Evolutionary conservation across 2,113 vertebrate species (phyloP).

Genomic region (Actenoides lindsayi): DNA sequence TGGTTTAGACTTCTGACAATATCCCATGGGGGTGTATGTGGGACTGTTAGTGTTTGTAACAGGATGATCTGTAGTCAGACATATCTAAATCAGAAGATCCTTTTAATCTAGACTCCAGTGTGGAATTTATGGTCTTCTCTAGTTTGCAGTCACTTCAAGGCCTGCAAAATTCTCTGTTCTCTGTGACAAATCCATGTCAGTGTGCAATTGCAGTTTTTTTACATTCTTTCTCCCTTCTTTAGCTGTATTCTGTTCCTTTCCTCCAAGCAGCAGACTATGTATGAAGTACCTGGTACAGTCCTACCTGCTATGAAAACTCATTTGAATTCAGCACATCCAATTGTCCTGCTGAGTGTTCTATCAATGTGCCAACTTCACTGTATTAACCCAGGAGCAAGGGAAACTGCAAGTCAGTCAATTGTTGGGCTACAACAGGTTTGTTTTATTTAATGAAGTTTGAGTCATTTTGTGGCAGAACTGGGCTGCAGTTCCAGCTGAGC

Average conservation of each 20-base stretch:
- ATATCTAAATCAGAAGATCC: background rate
- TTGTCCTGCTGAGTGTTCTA: constrained; percentile 59
- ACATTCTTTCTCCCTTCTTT: background rate
- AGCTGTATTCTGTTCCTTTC: background rate
- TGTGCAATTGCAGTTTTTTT: background rate
- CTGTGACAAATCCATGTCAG: background rate
- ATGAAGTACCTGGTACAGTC: background rate
- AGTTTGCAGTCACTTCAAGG: background rate
- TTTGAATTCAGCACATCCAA: constrained; percentile 55
- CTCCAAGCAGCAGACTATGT: background rate
- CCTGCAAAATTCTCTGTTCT: background rate
- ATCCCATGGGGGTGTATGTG: background rate
- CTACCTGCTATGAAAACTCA: background rate
- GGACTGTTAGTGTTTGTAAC: background rate
- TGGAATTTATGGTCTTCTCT: background rate
- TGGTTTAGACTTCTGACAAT: background rate
- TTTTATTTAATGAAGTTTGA: constrained; percentile 63
- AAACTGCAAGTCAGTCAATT: constrained; percentile 51
- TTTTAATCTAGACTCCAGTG: background rate
- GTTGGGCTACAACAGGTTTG: constrained; percentile 40
- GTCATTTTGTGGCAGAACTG: constrained; percentile 45
- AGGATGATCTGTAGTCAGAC: background rate
- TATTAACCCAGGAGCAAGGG: constrained; percentile 46
- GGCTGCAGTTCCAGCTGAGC: constrained; percentile 57
- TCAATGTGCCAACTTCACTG: constrained; percentile 36